phyloP scores from a whole-genome alignment of 2,797 vertebrate genomes.

The Scarus forsteni region DNA sequence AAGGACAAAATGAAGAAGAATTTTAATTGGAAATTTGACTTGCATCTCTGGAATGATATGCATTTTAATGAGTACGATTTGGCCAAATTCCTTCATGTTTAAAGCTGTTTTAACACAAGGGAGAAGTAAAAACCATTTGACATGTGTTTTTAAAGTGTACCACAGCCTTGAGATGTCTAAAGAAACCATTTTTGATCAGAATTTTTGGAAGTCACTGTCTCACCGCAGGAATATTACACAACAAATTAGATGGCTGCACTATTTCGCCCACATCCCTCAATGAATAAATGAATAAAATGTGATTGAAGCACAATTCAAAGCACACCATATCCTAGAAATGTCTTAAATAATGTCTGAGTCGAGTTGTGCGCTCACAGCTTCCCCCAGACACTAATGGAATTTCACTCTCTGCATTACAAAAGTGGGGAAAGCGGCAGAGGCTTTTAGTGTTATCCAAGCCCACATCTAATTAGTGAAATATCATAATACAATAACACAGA shows the following conservation, averaged over 20 bases:
- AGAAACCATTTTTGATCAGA: slow-evolving; percentile 28
- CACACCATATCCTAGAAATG: slow-evolving; percentile 40
- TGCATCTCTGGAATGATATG: slow-evolving; percentile 38
- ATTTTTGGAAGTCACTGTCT: slow-evolving; percentile 29
- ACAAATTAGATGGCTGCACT: slow-evolving; percentile 38
- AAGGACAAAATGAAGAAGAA: slow-evolving; percentile 32
- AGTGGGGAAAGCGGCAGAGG: slow-evolving; percentile 49
- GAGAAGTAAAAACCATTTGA: background rate
- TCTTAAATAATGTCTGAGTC: slow-evolving; percentile 46
- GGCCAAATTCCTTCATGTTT: slow-evolving; percentile 23
- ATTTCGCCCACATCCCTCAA: slow-evolving; percentile 17
- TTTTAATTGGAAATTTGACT: slow-evolving; percentile 45
- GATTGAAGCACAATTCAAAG: slow-evolving; percentile 38
- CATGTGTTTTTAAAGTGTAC: slow-evolving; percentile 24
- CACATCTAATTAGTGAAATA: slow-evolving; percentile 77
- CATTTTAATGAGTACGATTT: slow-evolving; percentile 46
- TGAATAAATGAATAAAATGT: slow-evolving; percentile 38
- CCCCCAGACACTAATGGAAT: slow-evolving; percentile 58
- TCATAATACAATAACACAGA: slow-evolving; percentile 72
- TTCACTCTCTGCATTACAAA: slow-evolving; percentile 44
- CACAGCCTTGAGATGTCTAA: slow-evolving; percentile 30
- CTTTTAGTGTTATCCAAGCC: slow-evolving; percentile 65
- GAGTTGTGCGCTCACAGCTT: slow-evolving; percentile 29
- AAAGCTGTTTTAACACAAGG: slow-evolving; percentile 33
- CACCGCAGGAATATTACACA: slow-evolving; percentile 28